These are phyloP conservation scores for Andricus curvator DNA, from an alignment of 2,888 invertebrate genomes.

Conservation along the genomic window DNA sequence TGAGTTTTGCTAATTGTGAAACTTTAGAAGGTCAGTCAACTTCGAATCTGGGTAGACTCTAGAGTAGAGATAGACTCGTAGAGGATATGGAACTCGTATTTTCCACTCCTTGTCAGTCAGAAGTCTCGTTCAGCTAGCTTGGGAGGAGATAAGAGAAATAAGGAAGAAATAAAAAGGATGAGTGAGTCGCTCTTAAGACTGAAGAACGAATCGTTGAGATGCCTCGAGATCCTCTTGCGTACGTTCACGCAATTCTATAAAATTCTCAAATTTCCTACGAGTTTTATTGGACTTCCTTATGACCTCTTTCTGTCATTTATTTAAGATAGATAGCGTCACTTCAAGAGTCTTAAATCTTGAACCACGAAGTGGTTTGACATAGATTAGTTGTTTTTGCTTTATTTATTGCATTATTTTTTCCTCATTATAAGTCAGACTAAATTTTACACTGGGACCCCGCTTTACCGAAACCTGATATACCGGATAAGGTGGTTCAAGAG, in stretches of 20 bases:
- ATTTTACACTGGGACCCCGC: too few relatives aligned
- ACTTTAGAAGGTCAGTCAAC: neutral
- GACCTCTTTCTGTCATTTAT: too few relatives aligned
- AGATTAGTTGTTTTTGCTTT: too few relatives aligned
- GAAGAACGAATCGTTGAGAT: conserved; percentile 19
- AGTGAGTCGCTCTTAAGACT: neutral
- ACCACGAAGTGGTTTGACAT: too few relatives aligned
- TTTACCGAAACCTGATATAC: too few relatives aligned
- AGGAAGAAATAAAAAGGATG: conserved; percentile 24
- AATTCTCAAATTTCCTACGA: neutral
- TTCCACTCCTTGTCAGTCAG: conserved; percentile 26
- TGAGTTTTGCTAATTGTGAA: neutral
- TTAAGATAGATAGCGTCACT: too few relatives aligned
- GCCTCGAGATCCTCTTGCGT: conserved; percentile 12
- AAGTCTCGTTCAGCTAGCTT: neutral
- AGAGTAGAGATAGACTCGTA: neutral
- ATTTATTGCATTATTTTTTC: too few relatives aligned
- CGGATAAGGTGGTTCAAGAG: too few relatives aligned
- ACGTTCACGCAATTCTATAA: neutral
- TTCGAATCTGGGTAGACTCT: neutral
- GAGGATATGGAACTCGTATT: conserved; percentile 23
- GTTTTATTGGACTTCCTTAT: neutral
- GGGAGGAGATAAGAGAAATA: conserved; percentile 23
- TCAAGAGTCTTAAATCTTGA: too few relatives aligned
- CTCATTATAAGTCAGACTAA: too few relatives aligned